phyloP scores from a whole-genome alignment of 2,888 invertebrate genomes.

The Cerastoderma edule region DNA sequence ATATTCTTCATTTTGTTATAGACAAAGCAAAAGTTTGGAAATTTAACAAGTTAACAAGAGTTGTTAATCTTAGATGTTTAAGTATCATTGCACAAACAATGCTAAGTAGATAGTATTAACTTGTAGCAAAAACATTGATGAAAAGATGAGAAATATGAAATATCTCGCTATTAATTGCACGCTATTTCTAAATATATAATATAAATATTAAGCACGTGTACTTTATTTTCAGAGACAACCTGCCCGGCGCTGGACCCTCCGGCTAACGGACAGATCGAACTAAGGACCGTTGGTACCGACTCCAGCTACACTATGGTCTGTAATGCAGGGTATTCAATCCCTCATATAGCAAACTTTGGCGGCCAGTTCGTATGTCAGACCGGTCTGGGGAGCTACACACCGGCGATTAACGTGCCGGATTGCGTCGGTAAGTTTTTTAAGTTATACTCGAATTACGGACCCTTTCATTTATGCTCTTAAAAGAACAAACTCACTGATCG shows the following conservation, averaged over 20 bases:
- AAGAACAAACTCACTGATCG: too few species aligned
- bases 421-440: conserved; percentile 21
- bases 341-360: conserved; percentile 11
- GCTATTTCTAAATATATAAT: not conserved
- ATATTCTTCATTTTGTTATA: too few species aligned
- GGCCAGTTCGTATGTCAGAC: conserved; percentile 29
- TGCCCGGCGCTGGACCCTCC: conserved; percentile 33
- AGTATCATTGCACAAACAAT: too few species aligned
- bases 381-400: conserved; percentile 5
- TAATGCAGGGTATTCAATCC: conserved; percentile 23
- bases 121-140: too few species aligned
- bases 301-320: conserved; percentile 21
- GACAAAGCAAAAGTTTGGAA: too few species aligned
- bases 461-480: too few species aligned
- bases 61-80: not conserved
- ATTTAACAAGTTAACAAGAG: not conserved
- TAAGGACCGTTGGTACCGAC: not conserved
- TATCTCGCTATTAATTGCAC: not conserved
- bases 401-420: conserved; percentile 27
- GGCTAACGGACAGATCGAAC: conserved; percentile 30
- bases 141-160: not conserved
- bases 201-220: not conserved
- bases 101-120: too few species aligned
- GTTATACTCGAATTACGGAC: too few species aligned
- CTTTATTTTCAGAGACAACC: conserved; percentile 22